Base-by-base conservation (phyloP, 2,888 invertebrate species). In the Fragum sueziense region DNA sequence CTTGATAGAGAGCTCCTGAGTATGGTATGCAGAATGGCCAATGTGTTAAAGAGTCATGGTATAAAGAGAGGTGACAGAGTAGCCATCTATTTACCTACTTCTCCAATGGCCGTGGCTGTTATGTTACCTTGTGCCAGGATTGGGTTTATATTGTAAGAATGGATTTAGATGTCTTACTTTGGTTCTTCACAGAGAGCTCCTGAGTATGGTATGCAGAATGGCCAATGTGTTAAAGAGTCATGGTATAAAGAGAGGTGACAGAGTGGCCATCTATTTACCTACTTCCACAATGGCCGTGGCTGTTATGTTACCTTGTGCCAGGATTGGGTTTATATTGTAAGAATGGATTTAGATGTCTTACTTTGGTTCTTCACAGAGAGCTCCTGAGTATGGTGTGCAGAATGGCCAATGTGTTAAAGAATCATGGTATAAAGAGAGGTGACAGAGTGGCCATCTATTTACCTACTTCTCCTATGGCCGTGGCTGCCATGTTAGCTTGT, bases 111-210 rank as follows among this genome's bases (percentile, higher is more conserved):
- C 1, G 93, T 94, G 20, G 94, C 93, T 1, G 90, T 93, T 82
- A 94, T 94, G 93, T 87, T 94, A 75, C 94, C 94, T 3, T 94
- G 94, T 88, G 91, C 94, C 11, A 89, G 94, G 41, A 94, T 94
- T 68, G 94, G 94, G n/a, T n/a, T n/a, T n/a, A n/a, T n/a, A n/a
- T n/a, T n/a, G n/a, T n/a, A n/a, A n/a, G n/a, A n/a, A n/a, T n/a
- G n/a, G n/a, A n/a, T n/a, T n/a, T n/a, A 47, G 4, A 34, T 34
- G n/a, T 17, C 62, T 62, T 22, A n/a, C 1, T 51, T 20, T 51
- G 11, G 4, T 1, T 52, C 2, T 54, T 88, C 86, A 17, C 86
- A 93, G 93, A 70, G 87, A 94, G 77, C 90, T 94, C 41, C 88
- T 91, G 65, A 89, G 91, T 62, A 86, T 92, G 91, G 92, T 93